Evolutionary conservation across 2,113 vertebrate species (phyloP), one percentile per base, ranked within the genome.

Genomic region (Willisornis vidua): DNA sequence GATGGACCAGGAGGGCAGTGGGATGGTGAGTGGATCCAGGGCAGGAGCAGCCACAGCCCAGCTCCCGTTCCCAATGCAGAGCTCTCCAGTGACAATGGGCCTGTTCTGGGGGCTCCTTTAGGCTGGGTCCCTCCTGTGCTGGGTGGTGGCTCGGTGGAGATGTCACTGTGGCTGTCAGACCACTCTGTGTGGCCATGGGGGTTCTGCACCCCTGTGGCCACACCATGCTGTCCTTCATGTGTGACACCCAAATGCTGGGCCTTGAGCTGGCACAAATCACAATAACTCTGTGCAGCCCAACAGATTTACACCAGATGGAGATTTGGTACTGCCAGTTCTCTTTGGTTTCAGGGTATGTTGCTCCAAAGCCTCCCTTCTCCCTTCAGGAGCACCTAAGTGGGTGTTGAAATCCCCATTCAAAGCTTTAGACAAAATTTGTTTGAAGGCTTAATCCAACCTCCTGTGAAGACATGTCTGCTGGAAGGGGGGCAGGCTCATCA

Each of bases 251-350:
- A 57, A 51, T 5, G 3, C 12, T 0, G 1, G 28, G 39, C 24
- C 63, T 29, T 10, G 43, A 67, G 55, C 57, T 67, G 80, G 57
- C 70, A 77, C 59, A 63, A 71, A 78, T 31, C 83, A 63, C 51
- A 28, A 3, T 2, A 39, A 10, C 15, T 43, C 39, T 0, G 0
- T 11, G 54, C 25, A 41, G 46, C 75, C 57, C 0, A 1, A 8
- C 10, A 52, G 83, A 78, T 74, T 87, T 28, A 35, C 29, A 55
- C 19, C 83, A 49, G 39, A 5, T 16, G 35, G 39, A 72, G 65
- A 14, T 65, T 48, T 85, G 89, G 54, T 18, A 3, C 43, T 5
- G 0, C 29, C 59, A 35, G 48, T 23, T 90, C 63, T 73, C 82
- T 43, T 82, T 33, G 18, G 3, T 75, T 92, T 57, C 76, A 61